phyloP scores from a whole-genome alignment of 2,797 vertebrate genomes.

The Amphiprion clarkii region DNA sequence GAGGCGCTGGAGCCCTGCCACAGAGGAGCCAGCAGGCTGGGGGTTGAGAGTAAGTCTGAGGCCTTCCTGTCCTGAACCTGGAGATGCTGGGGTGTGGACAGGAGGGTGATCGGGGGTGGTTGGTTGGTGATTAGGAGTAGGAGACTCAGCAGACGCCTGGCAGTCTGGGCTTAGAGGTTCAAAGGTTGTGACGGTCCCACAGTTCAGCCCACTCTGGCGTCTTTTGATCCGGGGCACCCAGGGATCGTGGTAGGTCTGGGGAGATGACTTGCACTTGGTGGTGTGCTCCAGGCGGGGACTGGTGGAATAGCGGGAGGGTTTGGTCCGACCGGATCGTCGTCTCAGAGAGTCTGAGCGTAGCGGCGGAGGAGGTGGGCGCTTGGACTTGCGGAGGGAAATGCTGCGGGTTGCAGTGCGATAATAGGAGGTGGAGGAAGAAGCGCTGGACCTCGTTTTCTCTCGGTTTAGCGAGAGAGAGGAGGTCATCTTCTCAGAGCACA shows the following conservation, averaged over 20 bases:
- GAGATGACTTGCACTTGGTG: conserved; percentile 74
- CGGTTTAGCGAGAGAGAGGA: neutral
- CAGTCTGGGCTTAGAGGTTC: conserved; percentile 47
- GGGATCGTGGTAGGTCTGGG: conserved; percentile 86
- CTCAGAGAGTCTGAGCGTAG: conserved; percentile 91
- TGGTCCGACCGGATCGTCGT: conserved; percentile 81
- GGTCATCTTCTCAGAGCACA: conserved; percentile 81
- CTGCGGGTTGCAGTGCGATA: conserved; percentile 70
- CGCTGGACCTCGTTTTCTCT: conserved; percentile 45
- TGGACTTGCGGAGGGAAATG: conserved; percentile 93
- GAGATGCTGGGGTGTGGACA: conserved; percentile 37
- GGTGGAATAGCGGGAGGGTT: conserved; percentile 70
- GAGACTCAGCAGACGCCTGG: conserved; percentile 79
- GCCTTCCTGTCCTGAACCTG: conserved; percentile 25
- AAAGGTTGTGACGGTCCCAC: conserved; percentile 85
- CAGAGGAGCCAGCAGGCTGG: conserved; percentile 54
- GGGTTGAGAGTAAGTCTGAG: conserved; percentile 29
- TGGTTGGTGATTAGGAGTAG: conserved; percentile 55
- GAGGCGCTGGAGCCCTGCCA: conserved; percentile 84
- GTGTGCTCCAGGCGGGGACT: conserved; percentile 82
- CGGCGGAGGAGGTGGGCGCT: conserved; percentile 92
- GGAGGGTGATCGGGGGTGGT: conserved; percentile 57
- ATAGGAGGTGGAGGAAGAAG: conserved; percentile 32
- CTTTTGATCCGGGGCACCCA: conserved; percentile 91
- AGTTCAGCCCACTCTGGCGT: conserved; percentile 84